A percentile compares a stretch with the other conserved stretches of the same genome.
phyloP scores from a whole-genome alignment of 2,113 vertebrate species.

The Rostratula benghalensis region DNA sequence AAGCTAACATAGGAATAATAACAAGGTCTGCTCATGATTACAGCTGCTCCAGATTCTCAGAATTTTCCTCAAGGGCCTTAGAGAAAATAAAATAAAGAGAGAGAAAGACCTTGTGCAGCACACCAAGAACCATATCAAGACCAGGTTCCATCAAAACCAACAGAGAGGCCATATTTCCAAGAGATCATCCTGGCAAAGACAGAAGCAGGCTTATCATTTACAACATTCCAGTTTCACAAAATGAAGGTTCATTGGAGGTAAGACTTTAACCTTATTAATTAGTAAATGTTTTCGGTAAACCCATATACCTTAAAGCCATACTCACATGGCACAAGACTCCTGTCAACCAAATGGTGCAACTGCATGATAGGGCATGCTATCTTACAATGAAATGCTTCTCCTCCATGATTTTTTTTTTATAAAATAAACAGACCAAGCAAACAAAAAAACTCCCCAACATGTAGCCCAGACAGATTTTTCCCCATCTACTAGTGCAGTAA shows the following conservation, averaged over 20 bases:
- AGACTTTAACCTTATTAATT: neutral
- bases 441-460: neutral
- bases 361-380: neutral
- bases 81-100: constrained; percentile 8
- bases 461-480: neutral
- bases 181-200: neutral
- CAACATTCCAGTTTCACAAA: neutral
- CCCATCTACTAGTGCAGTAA: neutral
- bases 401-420: too few relatives aligned
- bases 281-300: neutral
- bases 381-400: neutral
- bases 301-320: neutral
- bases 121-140: neutral
- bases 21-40: constrained; percentile 10
- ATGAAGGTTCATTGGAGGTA: neutral
- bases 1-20: constrained; percentile 12
- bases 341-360: neutral
- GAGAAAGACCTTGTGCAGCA: neutral
- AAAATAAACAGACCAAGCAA: too few relatives aligned
- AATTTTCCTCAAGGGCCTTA: neutral
- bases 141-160: constrained; percentile 14
- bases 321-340: neutral
- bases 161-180: neutral
- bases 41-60: constrained; percentile 11
- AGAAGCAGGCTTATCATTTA: neutral